phyloP scores from a whole-genome alignment of 2,888 invertebrate genomes.

The Drosophila rellima region DNA sequence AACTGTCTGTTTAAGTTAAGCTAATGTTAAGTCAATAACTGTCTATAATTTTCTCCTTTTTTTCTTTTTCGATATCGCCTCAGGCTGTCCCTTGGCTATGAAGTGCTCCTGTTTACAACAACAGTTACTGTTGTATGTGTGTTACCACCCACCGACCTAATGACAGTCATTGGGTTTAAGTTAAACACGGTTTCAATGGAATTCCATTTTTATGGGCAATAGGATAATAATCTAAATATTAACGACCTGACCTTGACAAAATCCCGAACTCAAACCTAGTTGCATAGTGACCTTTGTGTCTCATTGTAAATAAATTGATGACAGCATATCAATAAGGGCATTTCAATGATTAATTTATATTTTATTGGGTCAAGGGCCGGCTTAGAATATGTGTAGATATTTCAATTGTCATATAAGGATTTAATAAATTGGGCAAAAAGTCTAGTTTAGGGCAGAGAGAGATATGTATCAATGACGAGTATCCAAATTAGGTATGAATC shows the following conservation, averaged over 20 bases:
- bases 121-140: slow-evolving; percentile 2
- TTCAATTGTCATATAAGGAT: slow-evolving; percentile 16
- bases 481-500: background rate
- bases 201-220: slow-evolving; percentile 10
- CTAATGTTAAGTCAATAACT: slow-evolving; percentile 20
- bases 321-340: slow-evolving; percentile 6
- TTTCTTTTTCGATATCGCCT: slow-evolving; percentile 15
- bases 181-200: slow-evolving; percentile 4
- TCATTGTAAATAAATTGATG: slow-evolving; percentile 32
- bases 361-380: background rate
- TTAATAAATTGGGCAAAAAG: slow-evolving; percentile 11
- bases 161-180: slow-evolving; percentile 13
- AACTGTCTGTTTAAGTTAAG: slow-evolving; percentile 12
- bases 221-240: slow-evolving; percentile 26
- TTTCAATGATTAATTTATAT: slow-evolving; percentile 13
- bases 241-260: slow-evolving; percentile 40
- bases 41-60: slow-evolving; percentile 22
- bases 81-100: slow-evolving; percentile 15
- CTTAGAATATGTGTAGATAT: background rate
- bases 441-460: background rate
- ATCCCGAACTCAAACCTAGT: background rate
- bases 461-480: background rate
- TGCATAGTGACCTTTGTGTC: slow-evolving; percentile 35
- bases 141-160: slow-evolving; percentile 2
- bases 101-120: slow-evolving; percentile 7